phyloP scores from a whole-genome alignment of 92 coral and sea anemone genomes.

The Phymanthus crucifer region DNA sequence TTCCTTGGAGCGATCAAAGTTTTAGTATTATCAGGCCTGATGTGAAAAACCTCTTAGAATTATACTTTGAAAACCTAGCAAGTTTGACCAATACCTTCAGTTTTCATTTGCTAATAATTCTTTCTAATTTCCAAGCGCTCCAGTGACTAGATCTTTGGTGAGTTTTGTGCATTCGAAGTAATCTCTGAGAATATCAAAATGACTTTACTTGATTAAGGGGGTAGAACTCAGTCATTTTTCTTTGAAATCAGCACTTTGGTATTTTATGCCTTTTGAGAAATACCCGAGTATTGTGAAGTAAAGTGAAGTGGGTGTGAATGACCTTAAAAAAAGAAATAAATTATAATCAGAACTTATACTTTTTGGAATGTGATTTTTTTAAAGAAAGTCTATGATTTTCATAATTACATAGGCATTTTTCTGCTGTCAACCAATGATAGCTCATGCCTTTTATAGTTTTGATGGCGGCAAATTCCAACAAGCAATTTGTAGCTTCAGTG shows the following conservation, averaged over 20 bases:
- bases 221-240: background rate
- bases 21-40: background rate
- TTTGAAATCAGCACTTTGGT: background rate
- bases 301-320: background rate
- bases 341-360: background rate
- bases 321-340: background rate
- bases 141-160: background rate
- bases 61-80: background rate
- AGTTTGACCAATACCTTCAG: background rate
- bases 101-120: background rate
- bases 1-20: background rate
- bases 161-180: background rate
- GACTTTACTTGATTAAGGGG: background rate
- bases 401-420: too few species aligned
- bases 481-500: too few species aligned
- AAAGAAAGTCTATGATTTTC: too few species aligned
- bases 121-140: background rate
- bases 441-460: too few species aligned
- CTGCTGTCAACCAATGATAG: too few species aligned
- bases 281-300: background rate
- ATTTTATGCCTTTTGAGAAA: background rate
- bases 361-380: background rate
- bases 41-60: background rate
- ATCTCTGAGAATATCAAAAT: background rate
- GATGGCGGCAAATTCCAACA: too few species aligned